phyloP scores from a whole-genome alignment of 2,888 invertebrate genomes.

The Hylaea fasciaria region DNA sequence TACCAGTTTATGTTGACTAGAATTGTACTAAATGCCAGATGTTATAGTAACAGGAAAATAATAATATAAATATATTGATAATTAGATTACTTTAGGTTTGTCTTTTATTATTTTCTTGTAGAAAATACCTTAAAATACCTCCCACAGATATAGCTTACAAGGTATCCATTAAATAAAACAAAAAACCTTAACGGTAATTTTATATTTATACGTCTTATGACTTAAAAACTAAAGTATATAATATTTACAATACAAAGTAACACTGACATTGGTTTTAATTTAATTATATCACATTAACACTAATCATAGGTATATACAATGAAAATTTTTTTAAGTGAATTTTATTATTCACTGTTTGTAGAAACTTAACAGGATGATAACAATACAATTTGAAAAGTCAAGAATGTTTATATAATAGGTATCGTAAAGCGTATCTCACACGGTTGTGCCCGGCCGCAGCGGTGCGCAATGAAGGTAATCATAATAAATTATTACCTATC shows the following conservation, averaged over 20 bases:
- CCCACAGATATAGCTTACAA: not conserved
- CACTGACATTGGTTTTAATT: constrained; percentile 47
- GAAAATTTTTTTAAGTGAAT: constrained; percentile 48
- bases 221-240: constrained; percentile 52
- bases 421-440: not conserved
- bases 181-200: constrained; percentile 73
- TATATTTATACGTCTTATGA: constrained; percentile 61
- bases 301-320: constrained; percentile 51
- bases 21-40: too few species aligned
- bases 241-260: constrained; percentile 75
- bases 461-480: too few species aligned
- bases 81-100: too few species aligned
- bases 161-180: constrained; percentile 58
- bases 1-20: too few species aligned
- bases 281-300: constrained; percentile 48
- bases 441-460: too few species aligned
- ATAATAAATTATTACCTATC: too few species aligned
- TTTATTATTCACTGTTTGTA: constrained; percentile 32
- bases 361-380: constrained; percentile 1
- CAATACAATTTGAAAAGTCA: not conserved
- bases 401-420: not conserved
- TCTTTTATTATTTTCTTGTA: too few species aligned
- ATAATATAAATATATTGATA: too few species aligned
- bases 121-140: too few species aligned
- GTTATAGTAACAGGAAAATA: too few species aligned